Percentiles rank a stretch among this genome's conserved stretches.
phyloP scores from a whole-genome alignment of 2,888 invertebrate genomes.

The Azorinus chamasolen region DNA sequence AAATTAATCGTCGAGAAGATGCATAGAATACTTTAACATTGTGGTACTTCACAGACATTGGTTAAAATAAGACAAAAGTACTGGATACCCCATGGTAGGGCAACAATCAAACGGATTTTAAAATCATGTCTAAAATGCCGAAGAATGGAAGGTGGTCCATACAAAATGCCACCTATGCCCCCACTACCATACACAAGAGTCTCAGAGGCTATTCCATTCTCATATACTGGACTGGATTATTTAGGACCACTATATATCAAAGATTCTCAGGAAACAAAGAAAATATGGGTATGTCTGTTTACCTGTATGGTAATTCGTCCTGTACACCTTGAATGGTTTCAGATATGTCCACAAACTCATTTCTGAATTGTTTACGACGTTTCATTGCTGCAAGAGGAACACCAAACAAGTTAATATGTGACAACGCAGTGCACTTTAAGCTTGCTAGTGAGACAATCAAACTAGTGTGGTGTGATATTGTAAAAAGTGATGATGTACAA shows the following conservation, averaged over 20 bases:
- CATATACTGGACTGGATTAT: not conserved
- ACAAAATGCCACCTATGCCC: slow-evolving; percentile 7
- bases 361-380: slow-evolving; percentile 34
- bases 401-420: slow-evolving; percentile 21
- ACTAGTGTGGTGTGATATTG: slow-evolving; percentile 3
- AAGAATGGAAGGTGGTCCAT: slow-evolving; percentile 1
- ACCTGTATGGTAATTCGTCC: slow-evolving; percentile 7
- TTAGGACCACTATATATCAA: slow-evolving; percentile 4
- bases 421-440: slow-evolving; percentile 20
- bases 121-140: not conserved
- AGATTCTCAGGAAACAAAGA: not conserved
- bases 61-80: not conserved
- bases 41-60: slow-evolving; percentile 17
- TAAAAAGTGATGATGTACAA: slow-evolving; percentile 24
- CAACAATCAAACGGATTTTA: slow-evolving; percentile 9
- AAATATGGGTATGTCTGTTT: slow-evolving; percentile 7
- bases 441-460: slow-evolving; percentile 10
- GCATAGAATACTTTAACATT: slow-evolving; percentile 1
- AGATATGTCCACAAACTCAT: slow-evolving; percentile 11
- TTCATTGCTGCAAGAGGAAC: slow-evolving; percentile 35
- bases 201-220: not conserved
- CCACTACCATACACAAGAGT: slow-evolving; percentile 4
- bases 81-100: slow-evolving; percentile 21
- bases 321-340: slow-evolving; percentile 1
- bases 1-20: slow-evolving; percentile 5